phyloP scores from a whole-genome alignment of 1,140 invertebrate genomes.

The Macrobrachium rosenbergii region DNA sequence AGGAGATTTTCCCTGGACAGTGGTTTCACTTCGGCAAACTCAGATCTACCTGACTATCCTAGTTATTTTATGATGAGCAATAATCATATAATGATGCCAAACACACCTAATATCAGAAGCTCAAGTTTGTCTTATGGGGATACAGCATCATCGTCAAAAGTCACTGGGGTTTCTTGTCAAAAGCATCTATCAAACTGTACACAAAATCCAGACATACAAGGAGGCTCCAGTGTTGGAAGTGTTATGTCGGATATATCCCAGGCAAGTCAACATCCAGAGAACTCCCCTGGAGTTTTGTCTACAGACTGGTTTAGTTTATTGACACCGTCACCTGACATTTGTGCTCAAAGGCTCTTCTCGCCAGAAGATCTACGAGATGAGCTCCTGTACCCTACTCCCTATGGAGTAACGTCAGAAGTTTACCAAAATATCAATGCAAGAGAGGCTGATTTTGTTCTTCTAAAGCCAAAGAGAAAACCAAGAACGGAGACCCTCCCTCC shows the following conservation, averaged over 20 bases:
- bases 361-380: conserved; percentile 44
- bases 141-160: background rate
- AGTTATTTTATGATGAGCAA: background rate
- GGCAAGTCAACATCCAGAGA: background rate
- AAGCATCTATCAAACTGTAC: no score
- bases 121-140: background rate
- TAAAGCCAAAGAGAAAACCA: conserved; percentile 45
- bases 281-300: conserved; percentile 19
- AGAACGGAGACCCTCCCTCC: conserved; percentile 44
- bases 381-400: conserved; percentile 47
- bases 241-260: background rate
- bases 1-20: conserved; percentile 40
- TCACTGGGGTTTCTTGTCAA: no score
- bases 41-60: conserved; percentile 14
- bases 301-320: conserved; percentile 48
- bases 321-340: conserved; percentile 37
- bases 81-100: background rate
- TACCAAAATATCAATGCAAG: conserved; percentile 53
- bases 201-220: no score
- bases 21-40: background rate
- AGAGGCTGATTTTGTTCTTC: conserved; percentile 53
- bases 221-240: no score
- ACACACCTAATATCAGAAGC: background rate
- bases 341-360: conserved; percentile 47
- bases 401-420: conserved; percentile 38